These are phyloP conservation scores for Menidia beryllina DNA, from an alignment of 2,113 vertebrate species.

Conservation along the genomic window DNA sequence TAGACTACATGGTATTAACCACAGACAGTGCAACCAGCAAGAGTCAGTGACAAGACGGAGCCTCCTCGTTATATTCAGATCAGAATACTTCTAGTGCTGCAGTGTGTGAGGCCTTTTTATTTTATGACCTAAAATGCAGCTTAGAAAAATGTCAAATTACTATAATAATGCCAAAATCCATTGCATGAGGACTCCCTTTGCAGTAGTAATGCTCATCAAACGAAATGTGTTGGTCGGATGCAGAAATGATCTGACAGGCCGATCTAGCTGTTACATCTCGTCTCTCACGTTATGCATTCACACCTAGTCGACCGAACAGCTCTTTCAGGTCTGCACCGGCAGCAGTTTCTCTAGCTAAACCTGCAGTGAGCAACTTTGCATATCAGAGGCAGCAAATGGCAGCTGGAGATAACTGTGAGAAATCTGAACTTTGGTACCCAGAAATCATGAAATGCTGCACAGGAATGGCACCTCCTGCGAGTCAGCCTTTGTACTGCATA, in stretches of 20 bases:
- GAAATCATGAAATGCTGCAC: constrained; percentile 31
- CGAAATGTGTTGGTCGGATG: constrained; percentile 6
- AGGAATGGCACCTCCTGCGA: constrained; percentile 35
- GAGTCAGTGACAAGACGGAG: constrained; percentile 21
- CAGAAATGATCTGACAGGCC: neutral
- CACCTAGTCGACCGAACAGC: neutral
- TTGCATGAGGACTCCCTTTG: neutral
- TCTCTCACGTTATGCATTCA: constrained; percentile 3
- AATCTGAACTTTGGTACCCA: constrained; percentile 40
- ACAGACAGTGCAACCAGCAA: constrained; percentile 20
- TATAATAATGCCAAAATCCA: neutral
- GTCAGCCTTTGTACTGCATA: constrained; percentile 36
- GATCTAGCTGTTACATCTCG: neutral
- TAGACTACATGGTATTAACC: constrained; percentile 2
- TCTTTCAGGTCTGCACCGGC: constrained; percentile 19
- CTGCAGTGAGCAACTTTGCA: constrained; percentile 19
- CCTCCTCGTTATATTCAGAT: constrained; percentile 37
- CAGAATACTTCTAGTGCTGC: constrained; percentile 26
- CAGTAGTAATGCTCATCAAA: neutral
- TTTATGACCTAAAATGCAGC: constrained; percentile 30
- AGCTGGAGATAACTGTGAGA: constrained; percentile 24
- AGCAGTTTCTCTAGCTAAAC: neutral
- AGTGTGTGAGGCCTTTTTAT: constrained; percentile 40
- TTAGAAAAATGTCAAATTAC: constrained; percentile 19
- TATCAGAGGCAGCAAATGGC: constrained; percentile 34